Evolutionary conservation across 2,888 invertebrate genomes (phyloP), one percentile per base, ranked within the genome.

Genomic region (Platypus cylindrus): DNA sequence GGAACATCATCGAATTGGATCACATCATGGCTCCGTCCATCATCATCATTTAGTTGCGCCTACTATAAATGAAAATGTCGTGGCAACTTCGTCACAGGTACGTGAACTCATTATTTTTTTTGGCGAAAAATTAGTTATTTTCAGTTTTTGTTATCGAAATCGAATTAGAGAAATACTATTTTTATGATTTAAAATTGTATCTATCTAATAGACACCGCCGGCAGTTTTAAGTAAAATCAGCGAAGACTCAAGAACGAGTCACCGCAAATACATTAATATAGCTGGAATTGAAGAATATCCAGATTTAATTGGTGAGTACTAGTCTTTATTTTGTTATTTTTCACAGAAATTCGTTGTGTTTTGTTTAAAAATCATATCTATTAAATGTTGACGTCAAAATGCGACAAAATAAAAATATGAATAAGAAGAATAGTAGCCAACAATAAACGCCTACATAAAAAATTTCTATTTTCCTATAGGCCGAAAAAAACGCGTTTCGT

Each of bases 271-370:
- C 54, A 67, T 84, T 20, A 79, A 83, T 59, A 82, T 84, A 48
- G 77, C 80, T 27, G 83, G 83, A 25, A 82, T 84, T 29, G 83
- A 82, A 49, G 78, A 78, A 37, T 83, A 78, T 61, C 75, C 78
- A 5, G 73, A 77, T 40, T 62, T 83, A 36, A 56, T 62, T 45
- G 62, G 62, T 62, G 48, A 59, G 57, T 48, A 38, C 33, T 20
- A n/a, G n/a, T n/a, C n/a, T n/a, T n/a, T n/a, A n/a, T n/a, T n/a
- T n/a, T n/a, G n/a, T n/a, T n/a, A n/a, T n/a, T n/a, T n/a, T n/a
- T n/a, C n/a, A n/a, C n/a, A n/a, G n/a, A n/a, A n/a, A n/a, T n/a
- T n/a, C n/a, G n/a, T n/a, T n/a, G n/a, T n/a, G n/a, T n/a, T n/a
- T n/a, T n/a, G n/a, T n/a, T n/a, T n/a, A n/a, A n/a, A n/a, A n/a